A percentile compares a stretch with the other conserved stretches of the same genome.
These are phyloP conservation scores for Ifrita kowaldi DNA, from an alignment of 2,113 vertebrate genomes.

Conservation along the genomic window DNA sequence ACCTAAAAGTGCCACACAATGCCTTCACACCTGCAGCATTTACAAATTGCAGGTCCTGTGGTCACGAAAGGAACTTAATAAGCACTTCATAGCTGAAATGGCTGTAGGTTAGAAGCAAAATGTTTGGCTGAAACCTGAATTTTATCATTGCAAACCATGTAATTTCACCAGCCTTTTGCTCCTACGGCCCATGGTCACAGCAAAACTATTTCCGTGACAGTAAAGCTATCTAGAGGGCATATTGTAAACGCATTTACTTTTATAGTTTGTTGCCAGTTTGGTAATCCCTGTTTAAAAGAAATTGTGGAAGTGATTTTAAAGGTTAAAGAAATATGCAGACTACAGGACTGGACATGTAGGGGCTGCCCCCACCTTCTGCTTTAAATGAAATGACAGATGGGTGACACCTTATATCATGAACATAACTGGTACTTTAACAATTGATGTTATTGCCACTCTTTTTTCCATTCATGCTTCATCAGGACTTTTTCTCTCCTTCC, in stretches of 20 bases:
- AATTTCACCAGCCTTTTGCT: constrained; percentile 47
- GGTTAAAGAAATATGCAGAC: constrained; percentile 63
- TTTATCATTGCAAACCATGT: constrained; percentile 29
- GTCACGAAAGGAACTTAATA: constrained; percentile 68
- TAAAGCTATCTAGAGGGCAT: constrained; percentile 59
- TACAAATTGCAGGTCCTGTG: constrained; percentile 50
- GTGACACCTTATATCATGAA: neutral
- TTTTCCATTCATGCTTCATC: neutral
- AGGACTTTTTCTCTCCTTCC: neutral
- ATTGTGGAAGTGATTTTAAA: constrained; percentile 59
- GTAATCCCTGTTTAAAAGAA: constrained; percentile 64
- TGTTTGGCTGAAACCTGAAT: constrained; percentile 44
- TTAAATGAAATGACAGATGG: constrained; percentile 32
- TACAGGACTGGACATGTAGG: constrained; percentile 3
- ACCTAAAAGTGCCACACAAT: constrained; percentile 43
- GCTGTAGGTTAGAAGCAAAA: constrained; percentile 61
- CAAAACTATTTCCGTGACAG: constrained; percentile 64
- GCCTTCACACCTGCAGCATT: constrained; percentile 72
- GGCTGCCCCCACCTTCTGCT: neutral
- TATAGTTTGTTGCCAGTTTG: constrained; percentile 49
- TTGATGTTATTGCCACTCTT: neutral
- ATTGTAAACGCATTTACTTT: constrained; percentile 70
- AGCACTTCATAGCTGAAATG: constrained; percentile 67
- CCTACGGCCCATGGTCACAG: neutral
- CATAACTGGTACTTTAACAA: neutral